phyloP scores from a whole-genome alignment of 2,888 invertebrate genomes.

The Sinopyrophorus schimmeli region DNA sequence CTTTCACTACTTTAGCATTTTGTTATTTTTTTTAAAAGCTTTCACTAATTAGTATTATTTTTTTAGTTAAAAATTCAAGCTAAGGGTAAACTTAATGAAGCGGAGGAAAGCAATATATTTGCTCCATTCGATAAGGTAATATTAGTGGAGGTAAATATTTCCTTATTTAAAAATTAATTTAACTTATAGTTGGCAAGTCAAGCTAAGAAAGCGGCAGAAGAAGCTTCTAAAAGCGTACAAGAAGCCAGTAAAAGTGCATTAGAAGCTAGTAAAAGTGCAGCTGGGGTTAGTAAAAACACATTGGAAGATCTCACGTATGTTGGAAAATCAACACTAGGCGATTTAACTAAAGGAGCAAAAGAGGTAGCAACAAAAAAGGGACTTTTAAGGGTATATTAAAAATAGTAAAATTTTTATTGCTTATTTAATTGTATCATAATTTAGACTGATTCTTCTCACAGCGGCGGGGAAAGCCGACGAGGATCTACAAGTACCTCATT shows the following conservation, averaged over 20 bases:
- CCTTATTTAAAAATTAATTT: constrained; percentile 21
- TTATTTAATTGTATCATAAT: constrained; percentile 16
- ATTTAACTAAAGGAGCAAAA: constrained; percentile 88
- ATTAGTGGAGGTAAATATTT: neutral
- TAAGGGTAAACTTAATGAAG: constrained; percentile 62
- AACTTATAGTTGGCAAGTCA: constrained; percentile 73
- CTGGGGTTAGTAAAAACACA: constrained; percentile 85
- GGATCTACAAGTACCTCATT: constrained; percentile 65
- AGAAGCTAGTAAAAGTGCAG: constrained; percentile 86
- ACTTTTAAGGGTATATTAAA: constrained; percentile 68
- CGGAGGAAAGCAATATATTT: constrained; percentile 74
- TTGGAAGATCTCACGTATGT: constrained; percentile 87
- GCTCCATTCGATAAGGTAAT: constrained; percentile 83
- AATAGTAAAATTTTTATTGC: neutral
- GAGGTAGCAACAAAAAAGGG: constrained; percentile 87
- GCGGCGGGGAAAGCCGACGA: constrained; percentile 54
- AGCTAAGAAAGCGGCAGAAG: constrained; percentile 86
- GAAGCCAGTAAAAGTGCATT: constrained; percentile 84
- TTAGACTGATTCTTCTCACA: constrained; percentile 50
- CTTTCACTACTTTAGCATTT: constrained; percentile 3
- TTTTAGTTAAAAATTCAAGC: constrained; percentile 65
- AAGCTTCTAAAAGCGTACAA: constrained; percentile 77
- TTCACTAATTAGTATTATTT: constrained; percentile 27
- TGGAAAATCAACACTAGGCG: constrained; percentile 86
- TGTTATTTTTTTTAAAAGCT: too few relatives aligned